Evolutionary conservation across 2,113 vertebrate species (phyloP), one percentile per base, ranked within the genome.

Genomic region (Tragelaphus buxtoni): DNA sequence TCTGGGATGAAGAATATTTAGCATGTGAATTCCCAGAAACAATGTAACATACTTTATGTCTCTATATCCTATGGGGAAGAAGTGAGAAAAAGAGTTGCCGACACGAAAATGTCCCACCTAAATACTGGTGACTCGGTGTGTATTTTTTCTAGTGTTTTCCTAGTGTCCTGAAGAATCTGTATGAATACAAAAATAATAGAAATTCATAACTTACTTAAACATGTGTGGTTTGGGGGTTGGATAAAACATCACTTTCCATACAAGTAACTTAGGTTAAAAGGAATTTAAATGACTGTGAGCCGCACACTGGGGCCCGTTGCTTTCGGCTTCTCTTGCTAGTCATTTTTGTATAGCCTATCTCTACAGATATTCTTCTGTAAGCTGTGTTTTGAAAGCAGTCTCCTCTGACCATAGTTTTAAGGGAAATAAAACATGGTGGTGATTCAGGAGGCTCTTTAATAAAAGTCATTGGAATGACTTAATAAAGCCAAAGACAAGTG

Each of bases 131-230:
- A 90, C 88, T 87, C 9, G 11, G 74, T 35, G 28, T 63, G 32
- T 88, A 39, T 58, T 90, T 94, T 96, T 3, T 76, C 45, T 95
- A 18, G 60, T 91, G 61, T 95, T 96, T 97, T 72, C 35, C 47
- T 80, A 65, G 47, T 47, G 86, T 79, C 47, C 63, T 47, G 83
- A 94, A 97, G 56, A 84, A 65, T 88, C 77, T 79, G 76, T 88
- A 89, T 85, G 79, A 93, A 77, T 72, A 93, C 58, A 93, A 95
- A 89, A 91, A 90, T 79, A 89, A 93, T 93, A 93, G 56, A 94
- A 90, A 14, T 91, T 91, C 72, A 86, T 58, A 53, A 93, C 63
- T 97, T 91, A 94, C 65, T 92, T 92, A 90, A 90, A 96, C 55
- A 93, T 35, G 72, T 88, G 94, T 94, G 97, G 89, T 92, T 90